Conservation (phyloP, 2,888 invertebrate genomes). For the Seladonia tumulorum region DNA sequence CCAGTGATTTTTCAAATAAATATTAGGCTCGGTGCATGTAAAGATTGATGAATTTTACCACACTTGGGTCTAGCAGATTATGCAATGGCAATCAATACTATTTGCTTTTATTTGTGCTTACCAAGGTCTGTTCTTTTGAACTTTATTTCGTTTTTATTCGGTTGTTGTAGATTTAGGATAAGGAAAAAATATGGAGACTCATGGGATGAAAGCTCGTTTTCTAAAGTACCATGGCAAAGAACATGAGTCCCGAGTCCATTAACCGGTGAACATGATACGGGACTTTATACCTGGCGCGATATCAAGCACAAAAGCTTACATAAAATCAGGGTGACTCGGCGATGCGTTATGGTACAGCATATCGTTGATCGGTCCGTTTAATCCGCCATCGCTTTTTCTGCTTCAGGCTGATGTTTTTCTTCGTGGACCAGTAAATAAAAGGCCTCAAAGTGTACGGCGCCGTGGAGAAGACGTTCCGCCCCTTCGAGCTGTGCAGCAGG, state of each 20-base stretch:
- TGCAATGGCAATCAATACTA: too few species aligned
- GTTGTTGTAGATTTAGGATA: neutral
- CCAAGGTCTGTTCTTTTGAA: too few species aligned
- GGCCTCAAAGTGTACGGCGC: conserved; percentile 89
- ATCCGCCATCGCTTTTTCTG: conserved; percentile 61
- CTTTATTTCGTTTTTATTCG: neutral
- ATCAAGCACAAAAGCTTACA: conserved; percentile 73
- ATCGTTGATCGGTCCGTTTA: conserved; percentile 33
- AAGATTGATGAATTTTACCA: too few species aligned
- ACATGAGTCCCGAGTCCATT: conserved; percentile 65
- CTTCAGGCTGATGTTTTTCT: conserved; percentile 86
- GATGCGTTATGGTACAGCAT: conserved; percentile 21
- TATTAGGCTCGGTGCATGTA: too few species aligned
- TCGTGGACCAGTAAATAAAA: conserved; percentile 85
- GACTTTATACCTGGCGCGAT: conserved; percentile 82
- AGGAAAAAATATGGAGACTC: neutral
- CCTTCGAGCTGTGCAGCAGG: conserved; percentile 87
- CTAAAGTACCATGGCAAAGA: neutral
- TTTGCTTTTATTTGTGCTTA: too few species aligned
- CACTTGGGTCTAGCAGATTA: too few species aligned
- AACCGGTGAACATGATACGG: conserved; percentile 77
- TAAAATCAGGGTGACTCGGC: conserved; percentile 68
- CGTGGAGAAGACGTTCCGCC: conserved; percentile 88
- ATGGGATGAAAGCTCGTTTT: neutral
- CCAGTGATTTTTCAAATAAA: too few species aligned